Evolutionary conservation across 35 echinoderm and acorn worm species (phyloP).

Genomic region (Lytechinus pictus): DNA sequence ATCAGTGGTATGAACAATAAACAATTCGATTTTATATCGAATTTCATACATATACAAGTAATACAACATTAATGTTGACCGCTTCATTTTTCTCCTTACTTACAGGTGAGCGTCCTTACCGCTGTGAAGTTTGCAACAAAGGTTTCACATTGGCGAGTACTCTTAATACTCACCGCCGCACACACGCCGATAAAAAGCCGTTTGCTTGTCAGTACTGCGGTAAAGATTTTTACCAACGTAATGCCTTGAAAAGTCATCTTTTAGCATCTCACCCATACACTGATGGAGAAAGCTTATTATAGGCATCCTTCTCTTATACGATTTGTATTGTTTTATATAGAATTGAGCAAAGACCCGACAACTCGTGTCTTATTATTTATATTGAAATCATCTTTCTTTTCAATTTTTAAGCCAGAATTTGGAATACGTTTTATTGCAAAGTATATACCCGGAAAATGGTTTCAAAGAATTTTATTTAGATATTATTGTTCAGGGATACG

Average conservation of each 20-base stretch:
- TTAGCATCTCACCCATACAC: slow-evolving; percentile 87
- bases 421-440: no score
- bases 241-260: slow-evolving; percentile 87
- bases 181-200: slow-evolving; percentile 88
- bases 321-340: background rate
- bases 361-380: no score
- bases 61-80: no score
- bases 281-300: slow-evolving; percentile 68
- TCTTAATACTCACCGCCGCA: slow-evolving; percentile 91
- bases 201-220: slow-evolving; percentile 80
- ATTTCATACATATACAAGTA: no score
- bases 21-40: no score
- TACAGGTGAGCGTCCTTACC: slow-evolving; percentile 92
- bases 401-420: no score
- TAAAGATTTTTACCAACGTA: slow-evolving; percentile 89
- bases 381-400: no score
- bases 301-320: background rate
- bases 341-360: background rate
- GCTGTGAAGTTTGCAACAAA: slow-evolving; percentile 89
- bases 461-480: no score
- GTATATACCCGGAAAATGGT: no score
- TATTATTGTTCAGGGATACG: no score
- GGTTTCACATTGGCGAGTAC: slow-evolving; percentile 98
- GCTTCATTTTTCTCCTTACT: slow-evolving; percentile 6
- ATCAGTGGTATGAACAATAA: no score